Percentiles rank a stretch among this genome's conserved stretches.
Evolutionary conservation across 2,888 invertebrate genomes (phyloP).

Genomic region (Tenthredo amoena): DNA sequence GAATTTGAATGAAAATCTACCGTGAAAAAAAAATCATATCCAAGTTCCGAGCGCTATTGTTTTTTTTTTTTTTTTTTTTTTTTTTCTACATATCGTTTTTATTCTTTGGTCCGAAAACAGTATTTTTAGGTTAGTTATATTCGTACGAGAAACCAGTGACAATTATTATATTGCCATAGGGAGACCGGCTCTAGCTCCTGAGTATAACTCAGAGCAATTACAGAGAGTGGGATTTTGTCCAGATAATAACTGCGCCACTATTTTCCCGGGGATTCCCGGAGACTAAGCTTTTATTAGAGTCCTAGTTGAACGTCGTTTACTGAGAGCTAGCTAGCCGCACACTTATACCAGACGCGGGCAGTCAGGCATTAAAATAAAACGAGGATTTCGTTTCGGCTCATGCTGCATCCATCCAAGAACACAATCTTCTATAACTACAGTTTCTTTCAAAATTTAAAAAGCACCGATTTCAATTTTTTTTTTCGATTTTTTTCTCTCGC

Average conservation of each 20-base stretch:
- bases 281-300: constrained; percentile 41
- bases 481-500: not conserved
- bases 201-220: constrained; percentile 34
- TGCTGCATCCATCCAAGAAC: not conserved
- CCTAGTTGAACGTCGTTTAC: constrained; percentile 41
- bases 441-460: not conserved
- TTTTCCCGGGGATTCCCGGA: constrained; percentile 15
- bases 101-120: not conserved
- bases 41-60: not conserved
- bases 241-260: constrained; percentile 40
- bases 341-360: not conserved
- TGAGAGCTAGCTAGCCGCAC: not conserved
- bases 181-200: not conserved
- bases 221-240: constrained; percentile 44
- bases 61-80: not conserved
- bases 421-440: not conserved
- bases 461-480: too few species aligned
- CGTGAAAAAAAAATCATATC: not conserved
- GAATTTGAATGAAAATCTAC: not conserved
- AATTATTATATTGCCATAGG: constrained; percentile 10
- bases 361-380: constrained; percentile 27
- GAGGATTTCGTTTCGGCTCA: constrained; percentile 6
- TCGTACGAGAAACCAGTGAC: not conserved
- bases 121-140: not conserved
- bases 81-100: not conserved